Conservation (phyloP, 1,140 invertebrate genomes). For the Drosophila sproati region DNA sequence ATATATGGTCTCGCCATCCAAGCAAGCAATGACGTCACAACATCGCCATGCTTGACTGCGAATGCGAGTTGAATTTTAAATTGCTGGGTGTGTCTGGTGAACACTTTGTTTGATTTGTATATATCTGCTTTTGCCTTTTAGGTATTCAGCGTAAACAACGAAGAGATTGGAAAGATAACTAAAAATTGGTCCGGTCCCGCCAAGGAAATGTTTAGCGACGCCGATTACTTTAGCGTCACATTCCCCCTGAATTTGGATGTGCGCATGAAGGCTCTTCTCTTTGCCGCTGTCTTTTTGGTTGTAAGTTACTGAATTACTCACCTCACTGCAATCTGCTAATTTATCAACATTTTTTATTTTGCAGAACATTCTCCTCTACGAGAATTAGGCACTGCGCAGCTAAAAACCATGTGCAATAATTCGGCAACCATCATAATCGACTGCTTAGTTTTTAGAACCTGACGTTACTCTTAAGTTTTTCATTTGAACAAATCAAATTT, state of each 20-base stretch:
- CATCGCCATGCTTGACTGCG: slow-evolving; percentile 48
- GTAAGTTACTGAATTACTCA: slow-evolving; percentile 32
- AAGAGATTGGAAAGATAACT: slow-evolving; percentile 68
- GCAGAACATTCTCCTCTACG: slow-evolving; percentile 59
- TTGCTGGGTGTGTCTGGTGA: slow-evolving; percentile 23
- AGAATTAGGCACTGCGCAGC: slow-evolving; percentile 42
- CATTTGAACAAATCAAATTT: not conserved
- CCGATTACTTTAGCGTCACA: slow-evolving; percentile 66
- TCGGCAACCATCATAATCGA: slow-evolving; percentile 31
- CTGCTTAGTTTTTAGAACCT: slow-evolving; percentile 46
- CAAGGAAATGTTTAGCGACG: slow-evolving; percentile 69
- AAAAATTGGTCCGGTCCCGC: slow-evolving; percentile 69
- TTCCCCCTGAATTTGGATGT: slow-evolving; percentile 69
- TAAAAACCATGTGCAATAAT: slow-evolving; percentile 1
- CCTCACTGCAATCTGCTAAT: not conserved
- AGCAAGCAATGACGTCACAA: slow-evolving; percentile 53
- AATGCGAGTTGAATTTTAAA: slow-evolving; percentile 51
- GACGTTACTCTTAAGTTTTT: slow-evolving; percentile 12
- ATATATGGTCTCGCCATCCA: slow-evolving; percentile 25
- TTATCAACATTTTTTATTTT: slow-evolving; percentile 18
- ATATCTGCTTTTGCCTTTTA: slow-evolving; percentile 19
- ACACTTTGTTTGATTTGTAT: slow-evolving; percentile 29
- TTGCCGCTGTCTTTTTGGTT: slow-evolving; percentile 65
- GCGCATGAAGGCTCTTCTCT: slow-evolving; percentile 70
- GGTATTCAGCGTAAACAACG: slow-evolving; percentile 68